Base-by-base conservation (phyloP, 2,797 vertebrate genomes). In the Xyrichtys novacula region DNA sequence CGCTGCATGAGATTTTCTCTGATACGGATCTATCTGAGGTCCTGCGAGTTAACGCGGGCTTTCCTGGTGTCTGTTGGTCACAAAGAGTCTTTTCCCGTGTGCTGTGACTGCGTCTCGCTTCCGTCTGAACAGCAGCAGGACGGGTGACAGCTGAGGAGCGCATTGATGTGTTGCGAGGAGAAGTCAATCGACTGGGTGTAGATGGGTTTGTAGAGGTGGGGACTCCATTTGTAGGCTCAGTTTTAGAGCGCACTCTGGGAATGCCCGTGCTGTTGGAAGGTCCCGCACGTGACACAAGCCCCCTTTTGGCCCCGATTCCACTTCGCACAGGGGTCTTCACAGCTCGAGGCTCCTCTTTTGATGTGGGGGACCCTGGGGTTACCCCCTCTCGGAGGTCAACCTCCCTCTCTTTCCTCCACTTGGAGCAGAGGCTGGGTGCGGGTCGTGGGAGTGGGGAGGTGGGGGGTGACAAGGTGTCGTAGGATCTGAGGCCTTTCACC, bases 331-430 rank as follows among this genome's bases (percentile, higher is more conserved):
- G 77, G n/a, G 52, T 80, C 71, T 93, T 95, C 62, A 81, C 20
- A 39, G 59, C 32, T 46, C 70, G 77, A 20, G 61, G 20, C 20
- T 93, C 89, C 23, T 92, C 93, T 68, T 93, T 93, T 54, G 84
- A 76, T 25, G 80, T 39, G 0, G 57, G 59, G 42, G 87, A 81
- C 44, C 44, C 73, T 1, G 76, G 28, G n/a, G 70, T 60, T 4
- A 71, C 50, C 43, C 84, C 75, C 5, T 88, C 89, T 50, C 47
- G 54, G 25, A 74, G 59, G 66, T 90, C 91, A 4, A 76, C 87
- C 54, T 92, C 91, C 38, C 89, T 88, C 78, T 95, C 95, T 80
- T 93, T 95, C 71, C 89, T 94, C 95, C 95, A 96, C 76, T 96
- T 96, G 54, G 95, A 95, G 76, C 95, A 96, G 38, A 91, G 94